Percentiles rank a stretch among this genome's conserved stretches.
Conservation (phyloP, 2,113 vertebrate genomes). For the Panthera uncia region DNA sequence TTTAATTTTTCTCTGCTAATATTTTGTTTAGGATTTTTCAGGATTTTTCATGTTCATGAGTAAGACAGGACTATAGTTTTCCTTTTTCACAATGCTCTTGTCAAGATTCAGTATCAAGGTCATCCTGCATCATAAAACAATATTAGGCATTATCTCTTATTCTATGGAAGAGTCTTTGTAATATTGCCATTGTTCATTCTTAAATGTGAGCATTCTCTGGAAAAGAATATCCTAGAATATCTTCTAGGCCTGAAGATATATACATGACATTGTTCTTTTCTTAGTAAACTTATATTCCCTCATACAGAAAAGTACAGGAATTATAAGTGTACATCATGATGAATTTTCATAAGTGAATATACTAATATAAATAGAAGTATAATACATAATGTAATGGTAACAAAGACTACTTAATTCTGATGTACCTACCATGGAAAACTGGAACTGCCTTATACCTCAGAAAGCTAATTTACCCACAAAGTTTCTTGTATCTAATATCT, state of each 20-base stretch:
- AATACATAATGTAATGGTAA: not conserved
- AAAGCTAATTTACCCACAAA: not conserved
- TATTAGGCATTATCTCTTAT: not conserved
- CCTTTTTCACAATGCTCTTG: not conserved
- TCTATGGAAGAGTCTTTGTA: not conserved
- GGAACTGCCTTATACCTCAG: not conserved
- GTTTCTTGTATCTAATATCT: not conserved
- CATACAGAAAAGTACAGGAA: not conserved
- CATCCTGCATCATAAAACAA: not conserved
- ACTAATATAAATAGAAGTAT: not conserved
- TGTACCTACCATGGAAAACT: not conserved
- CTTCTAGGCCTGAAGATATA: not conserved
- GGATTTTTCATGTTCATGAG: not conserved
- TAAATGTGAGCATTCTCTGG: not conserved
- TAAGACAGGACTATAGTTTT: not conserved
- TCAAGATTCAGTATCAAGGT: not conserved
- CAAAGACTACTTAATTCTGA: constrained; percentile 5
- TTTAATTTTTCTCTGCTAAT: not conserved
- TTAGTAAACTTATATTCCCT: not conserved
- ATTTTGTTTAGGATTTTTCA: constrained; percentile 17
- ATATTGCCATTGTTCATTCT: not conserved
- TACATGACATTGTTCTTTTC: not conserved
- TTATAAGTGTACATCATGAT: not conserved
- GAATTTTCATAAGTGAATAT: not conserved
- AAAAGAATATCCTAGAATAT: not conserved